A percentile compares a stretch with the other conserved stretches of the same genome.
phyloP scores from a whole-genome alignment of 2,888 invertebrate genomes.

The Sinotaia quadrata region DNA sequence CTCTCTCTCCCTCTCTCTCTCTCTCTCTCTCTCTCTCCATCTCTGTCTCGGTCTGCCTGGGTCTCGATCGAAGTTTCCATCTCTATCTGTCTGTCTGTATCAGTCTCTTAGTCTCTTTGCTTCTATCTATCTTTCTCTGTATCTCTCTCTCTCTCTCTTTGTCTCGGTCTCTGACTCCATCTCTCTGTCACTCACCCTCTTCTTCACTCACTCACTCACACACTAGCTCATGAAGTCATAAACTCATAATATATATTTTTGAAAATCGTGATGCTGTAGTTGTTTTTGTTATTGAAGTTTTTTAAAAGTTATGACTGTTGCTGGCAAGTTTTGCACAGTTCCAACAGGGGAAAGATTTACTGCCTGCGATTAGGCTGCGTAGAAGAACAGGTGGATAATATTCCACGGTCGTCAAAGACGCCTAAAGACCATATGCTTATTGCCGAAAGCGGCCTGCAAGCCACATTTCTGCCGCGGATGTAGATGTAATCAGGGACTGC shows the following conservation, averaged over 20 bases:
- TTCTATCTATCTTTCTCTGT: background rate
- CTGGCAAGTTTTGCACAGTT: background rate
- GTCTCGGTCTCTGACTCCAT: background rate
- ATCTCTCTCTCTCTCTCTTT: background rate
- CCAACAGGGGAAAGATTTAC: conserved; percentile 3
- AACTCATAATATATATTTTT: too few species aligned
- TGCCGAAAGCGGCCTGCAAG: conserved; percentile 9
- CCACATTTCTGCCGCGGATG: conserved; percentile 11
- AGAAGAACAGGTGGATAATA: conserved; percentile 18
- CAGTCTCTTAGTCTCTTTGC: background rate
- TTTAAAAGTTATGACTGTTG: background rate
- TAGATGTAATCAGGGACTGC: conserved; percentile 11
- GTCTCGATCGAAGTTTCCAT: background rate
- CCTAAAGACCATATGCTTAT: conserved; percentile 3
- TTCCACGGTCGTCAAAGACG: conserved; percentile 10
- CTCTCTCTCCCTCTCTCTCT: too few species aligned
- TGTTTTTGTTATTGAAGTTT: background rate
- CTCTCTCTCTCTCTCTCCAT: too few species aligned
- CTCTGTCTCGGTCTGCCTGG: too few species aligned
- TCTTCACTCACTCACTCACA: conserved; percentile 1
- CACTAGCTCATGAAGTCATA: background rate
- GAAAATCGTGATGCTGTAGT: background rate
- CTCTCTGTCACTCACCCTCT: background rate
- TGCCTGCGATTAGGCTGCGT: background rate
- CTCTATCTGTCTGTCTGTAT: background rate